Base-by-base conservation (phyloP, 2,113 vertebrate species). In the Cettia cetti region DNA sequence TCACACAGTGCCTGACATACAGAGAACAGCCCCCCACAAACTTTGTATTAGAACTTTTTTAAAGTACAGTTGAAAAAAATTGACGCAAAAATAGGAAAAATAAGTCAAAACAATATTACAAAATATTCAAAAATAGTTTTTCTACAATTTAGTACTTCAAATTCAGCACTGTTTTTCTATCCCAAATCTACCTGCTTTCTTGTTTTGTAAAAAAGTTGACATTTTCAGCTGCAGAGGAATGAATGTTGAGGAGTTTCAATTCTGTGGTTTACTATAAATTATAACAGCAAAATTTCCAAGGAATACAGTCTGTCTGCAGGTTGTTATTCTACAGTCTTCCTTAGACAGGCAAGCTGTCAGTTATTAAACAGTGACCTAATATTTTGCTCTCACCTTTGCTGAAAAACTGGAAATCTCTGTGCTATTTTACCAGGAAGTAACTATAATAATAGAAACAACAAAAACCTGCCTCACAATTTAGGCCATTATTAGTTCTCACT, bases 11-110 rank as follows among this genome's bases (percentile, higher is more conserved):
- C 8, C 9, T 91, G 45, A 30, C 10, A 15, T 11, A 33, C 4
- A 61, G 53, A 74, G 9, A 24, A 68, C 11, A 37, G 6, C 6
- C 3, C 7, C 2, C 1, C 15, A 9, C 4, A 37, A 14, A 18
- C 4, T 21, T 60, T 72, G 5, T n/a, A 16, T 79, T 37, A 61
- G 19, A 49, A 8, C 6, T 76, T 70, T 70, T 91, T 72, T 31
- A 44, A 72, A 64, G 45, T 47, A 44, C 11, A 79, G 15, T 6
- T 44, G 37, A 80, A 72, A 22, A 72, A 79, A 88, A 68, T 22
- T 40, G 10, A 14, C 65, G 50, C 17, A 93, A 52, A 89, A 87
- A 49, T 31, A 86, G 10, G 19, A 70, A 33, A 77, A 80, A 33
- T 24, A 3, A 44, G 27, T 68, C 49, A 82, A 80, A 88, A 18